These are phyloP conservation scores for Pedetes capensis DNA, from an alignment of 2,113 vertebrate genomes.

Conservation along the genomic window DNA sequence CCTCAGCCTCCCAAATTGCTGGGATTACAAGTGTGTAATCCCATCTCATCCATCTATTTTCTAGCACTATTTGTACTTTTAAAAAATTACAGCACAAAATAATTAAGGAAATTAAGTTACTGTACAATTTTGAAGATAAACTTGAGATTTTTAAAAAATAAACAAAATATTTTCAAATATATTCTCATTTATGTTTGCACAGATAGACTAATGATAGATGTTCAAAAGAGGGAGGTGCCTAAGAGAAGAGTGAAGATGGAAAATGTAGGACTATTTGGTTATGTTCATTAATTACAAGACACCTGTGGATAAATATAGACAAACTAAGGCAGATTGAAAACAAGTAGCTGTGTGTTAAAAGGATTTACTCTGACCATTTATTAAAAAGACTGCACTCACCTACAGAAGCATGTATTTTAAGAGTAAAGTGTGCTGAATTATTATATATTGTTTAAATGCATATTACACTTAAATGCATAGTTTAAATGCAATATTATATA, in stretches of 20 bases:
- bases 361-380: slow-evolving; percentile 3
- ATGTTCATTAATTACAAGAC: neutral
- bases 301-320: neutral
- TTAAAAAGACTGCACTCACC: neutral
- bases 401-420: slow-evolving; percentile 1
- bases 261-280: neutral
- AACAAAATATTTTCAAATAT: slow-evolving; percentile 1
- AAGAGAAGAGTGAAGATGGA: neutral
- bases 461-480: too few species aligned
- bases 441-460: neutral
- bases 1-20: neutral
- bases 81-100: too few species aligned
- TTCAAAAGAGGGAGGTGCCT: neutral
- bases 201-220: neutral
- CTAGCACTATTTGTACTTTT: too few species aligned
- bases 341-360: neutral
- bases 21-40: neutral
- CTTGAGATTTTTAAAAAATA: neutral
- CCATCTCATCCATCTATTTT: neutral
- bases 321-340: slow-evolving; percentile 10
- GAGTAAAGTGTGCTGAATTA: neutral
- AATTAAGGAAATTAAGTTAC: slow-evolving; percentile 24
- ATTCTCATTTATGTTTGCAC: neutral
- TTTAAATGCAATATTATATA: too few species aligned
- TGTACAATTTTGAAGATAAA: slow-evolving; percentile 35